Evolutionary conservation across 1,140 invertebrate genomes (phyloP).

Genomic region (Monomorium pharaonis): DNA sequence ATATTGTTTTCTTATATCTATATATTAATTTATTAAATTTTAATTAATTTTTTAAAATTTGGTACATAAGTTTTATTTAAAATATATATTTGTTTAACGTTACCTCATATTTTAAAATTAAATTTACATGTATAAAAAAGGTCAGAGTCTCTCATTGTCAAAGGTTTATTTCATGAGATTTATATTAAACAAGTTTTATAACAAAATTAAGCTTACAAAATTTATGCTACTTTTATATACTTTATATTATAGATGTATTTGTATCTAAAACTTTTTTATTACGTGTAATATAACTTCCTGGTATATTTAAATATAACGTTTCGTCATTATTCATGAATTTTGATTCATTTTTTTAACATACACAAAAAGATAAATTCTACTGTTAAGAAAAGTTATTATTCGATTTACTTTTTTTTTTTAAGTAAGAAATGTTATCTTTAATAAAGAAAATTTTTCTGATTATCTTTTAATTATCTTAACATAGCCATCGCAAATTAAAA

Average conservation of each 20-base stretch:
- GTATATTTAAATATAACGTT: background rate
- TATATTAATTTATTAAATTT: background rate
- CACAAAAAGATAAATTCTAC: too few relatives aligned
- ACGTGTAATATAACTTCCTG: background rate
- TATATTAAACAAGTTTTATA: background rate
- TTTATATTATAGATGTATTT: too few relatives aligned
- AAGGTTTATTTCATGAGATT: background rate
- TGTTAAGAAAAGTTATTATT: too few relatives aligned
- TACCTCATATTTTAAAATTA: background rate
- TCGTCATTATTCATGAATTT: too few relatives aligned
- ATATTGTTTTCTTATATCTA: background rate
- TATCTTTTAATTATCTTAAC: too few relatives aligned
- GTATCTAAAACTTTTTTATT: background rate
- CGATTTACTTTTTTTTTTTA: too few relatives aligned
- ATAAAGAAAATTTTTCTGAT: too few relatives aligned
- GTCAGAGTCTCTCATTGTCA: too few relatives aligned
- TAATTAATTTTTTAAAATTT: background rate
- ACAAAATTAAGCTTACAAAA: background rate
- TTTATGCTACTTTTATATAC: background rate
- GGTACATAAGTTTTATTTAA: background rate
- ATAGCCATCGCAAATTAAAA: too few relatives aligned
- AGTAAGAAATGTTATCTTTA: too few relatives aligned
- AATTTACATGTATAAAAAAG: background rate
- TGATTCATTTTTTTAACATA: too few relatives aligned
- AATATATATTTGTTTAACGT: background rate